Percentiles rank a stretch among this genome's conserved stretches.
These are phyloP conservation scores for Diarsia brunnea DNA, from an alignment of 2,888 invertebrate species.

Conservation along the genomic window DNA sequence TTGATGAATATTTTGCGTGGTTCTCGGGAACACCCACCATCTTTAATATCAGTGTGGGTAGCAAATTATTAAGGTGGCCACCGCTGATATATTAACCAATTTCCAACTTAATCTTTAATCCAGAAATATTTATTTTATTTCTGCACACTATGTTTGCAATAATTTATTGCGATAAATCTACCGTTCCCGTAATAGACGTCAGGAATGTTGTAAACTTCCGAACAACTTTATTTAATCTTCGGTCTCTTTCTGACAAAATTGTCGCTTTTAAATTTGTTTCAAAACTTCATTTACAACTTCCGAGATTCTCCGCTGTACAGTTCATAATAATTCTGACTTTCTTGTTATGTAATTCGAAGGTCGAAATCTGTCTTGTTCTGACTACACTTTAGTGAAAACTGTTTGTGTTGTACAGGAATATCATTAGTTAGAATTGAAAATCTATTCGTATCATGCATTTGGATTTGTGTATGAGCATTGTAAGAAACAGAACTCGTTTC, in stretches of 20 bases:
- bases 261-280: constrained; percentile 67
- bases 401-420: constrained; percentile 14
- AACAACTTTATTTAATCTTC: constrained; percentile 63
- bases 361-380: constrained; percentile 38
- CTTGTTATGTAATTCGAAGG: constrained; percentile 53
- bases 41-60: constrained; percentile 63
- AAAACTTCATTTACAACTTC: constrained; percentile 62
- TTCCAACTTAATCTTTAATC: constrained; percentile 47
- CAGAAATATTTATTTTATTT: constrained; percentile 55
- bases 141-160: constrained; percentile 48
- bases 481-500: constrained; percentile 49
- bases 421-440: constrained; percentile 7
- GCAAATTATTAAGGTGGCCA: constrained; percentile 58
- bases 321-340: constrained; percentile 62
- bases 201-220: constrained; percentile 64
- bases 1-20: constrained; percentile 66
- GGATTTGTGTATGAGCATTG: constrained; percentile 20
- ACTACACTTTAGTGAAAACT: constrained; percentile 5
- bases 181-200: constrained; percentile 61
- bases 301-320: constrained; percentile 56
- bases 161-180: constrained; percentile 61
- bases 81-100: constrained; percentile 52
- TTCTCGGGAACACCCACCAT: constrained; percentile 65
- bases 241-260: constrained; percentile 64
- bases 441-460: constrained; percentile 2